phyloP scores from a whole-genome alignment of 2,113 vertebrate genomes.

The Herpetotheres cachinnans region DNA sequence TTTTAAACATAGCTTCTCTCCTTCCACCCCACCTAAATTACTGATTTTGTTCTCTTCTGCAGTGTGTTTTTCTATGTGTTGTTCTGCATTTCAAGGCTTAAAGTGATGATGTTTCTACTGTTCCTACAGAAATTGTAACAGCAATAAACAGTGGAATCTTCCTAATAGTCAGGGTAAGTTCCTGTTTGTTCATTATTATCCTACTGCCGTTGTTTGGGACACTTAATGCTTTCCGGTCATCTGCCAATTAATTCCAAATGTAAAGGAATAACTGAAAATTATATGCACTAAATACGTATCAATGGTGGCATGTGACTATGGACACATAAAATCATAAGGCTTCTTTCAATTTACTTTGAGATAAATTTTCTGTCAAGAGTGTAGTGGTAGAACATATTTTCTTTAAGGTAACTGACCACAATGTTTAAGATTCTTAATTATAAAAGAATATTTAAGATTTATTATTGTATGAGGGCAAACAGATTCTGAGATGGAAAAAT shows the following conservation, averaged over 20 bases:
- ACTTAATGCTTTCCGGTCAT: accelerated
- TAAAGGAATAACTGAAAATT: not conserved
- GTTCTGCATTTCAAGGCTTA: not conserved
- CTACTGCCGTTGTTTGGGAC: not conserved
- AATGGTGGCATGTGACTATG: not conserved
- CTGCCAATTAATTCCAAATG: not conserved
- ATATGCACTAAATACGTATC: accelerated
- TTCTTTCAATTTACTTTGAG: not conserved
- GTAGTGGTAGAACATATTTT: not conserved
- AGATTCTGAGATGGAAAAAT: not conserved
- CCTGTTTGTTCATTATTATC: not conserved
- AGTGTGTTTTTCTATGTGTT: not conserved
- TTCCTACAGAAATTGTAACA: not conserved
- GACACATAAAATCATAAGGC: not conserved
- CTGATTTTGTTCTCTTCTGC: not conserved
- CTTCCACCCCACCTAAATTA: not conserved
- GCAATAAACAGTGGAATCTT: not conserved
- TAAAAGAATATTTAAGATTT: not conserved
- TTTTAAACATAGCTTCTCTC: not conserved
- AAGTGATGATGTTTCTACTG: not conserved
- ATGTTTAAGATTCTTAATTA: not conserved
- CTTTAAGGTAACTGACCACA: not conserved
- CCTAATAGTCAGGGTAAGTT: not conserved
- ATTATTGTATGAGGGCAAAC: not conserved
- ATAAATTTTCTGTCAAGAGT: not conserved